Percentiles rank a stretch among this genome's conserved stretches.
These are phyloP conservation scores for Drosophila sulfurigaster DNA, from an alignment of 1,140 invertebrate genomes.

Conservation along the genomic window DNA sequence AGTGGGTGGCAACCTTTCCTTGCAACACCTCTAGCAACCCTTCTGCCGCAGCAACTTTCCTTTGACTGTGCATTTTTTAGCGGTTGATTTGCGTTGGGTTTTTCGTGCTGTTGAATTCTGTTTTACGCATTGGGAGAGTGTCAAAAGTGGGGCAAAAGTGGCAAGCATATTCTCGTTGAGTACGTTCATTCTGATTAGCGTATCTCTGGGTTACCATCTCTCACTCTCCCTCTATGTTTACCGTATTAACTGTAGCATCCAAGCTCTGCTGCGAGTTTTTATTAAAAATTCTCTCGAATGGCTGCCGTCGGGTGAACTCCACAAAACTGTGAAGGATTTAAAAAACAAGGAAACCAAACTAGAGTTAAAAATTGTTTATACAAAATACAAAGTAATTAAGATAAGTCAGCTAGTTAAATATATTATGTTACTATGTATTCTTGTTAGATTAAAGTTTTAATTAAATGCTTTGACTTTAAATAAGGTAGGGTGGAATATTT, in stretches of 20 bases:
- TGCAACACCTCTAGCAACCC: background rate
- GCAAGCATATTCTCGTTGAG: constrained; percentile 18
- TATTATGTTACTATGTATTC: no score
- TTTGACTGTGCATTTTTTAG: constrained; percentile 66
- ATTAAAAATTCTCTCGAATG: constrained; percentile 41
- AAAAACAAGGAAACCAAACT: no score
- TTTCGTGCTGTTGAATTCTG: constrained; percentile 18
- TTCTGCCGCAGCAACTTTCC: constrained; percentile 38
- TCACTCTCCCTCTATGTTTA: background rate
- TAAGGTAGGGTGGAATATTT: no score
- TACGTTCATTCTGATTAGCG: constrained; percentile 73
- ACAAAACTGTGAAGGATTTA: constrained; percentile 19
- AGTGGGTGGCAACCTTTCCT: background rate
- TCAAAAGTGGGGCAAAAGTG: constrained; percentile 19
- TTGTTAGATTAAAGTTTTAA: no score
- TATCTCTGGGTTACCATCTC: constrained; percentile 26
- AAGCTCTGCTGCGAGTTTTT: constrained; percentile 21
- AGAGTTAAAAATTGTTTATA: no score
- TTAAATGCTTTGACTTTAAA: no score
- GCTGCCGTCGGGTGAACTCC: background rate
- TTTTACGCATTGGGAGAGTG: constrained; percentile 26
- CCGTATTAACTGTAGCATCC: constrained; percentile 13
- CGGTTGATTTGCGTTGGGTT: constrained; percentile 39
- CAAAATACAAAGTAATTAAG: no score
- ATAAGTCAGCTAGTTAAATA: no score